Evolutionary conservation across 2,113 vertebrate genomes (phyloP).

Genomic region (Cheilinus undulatus): DNA sequence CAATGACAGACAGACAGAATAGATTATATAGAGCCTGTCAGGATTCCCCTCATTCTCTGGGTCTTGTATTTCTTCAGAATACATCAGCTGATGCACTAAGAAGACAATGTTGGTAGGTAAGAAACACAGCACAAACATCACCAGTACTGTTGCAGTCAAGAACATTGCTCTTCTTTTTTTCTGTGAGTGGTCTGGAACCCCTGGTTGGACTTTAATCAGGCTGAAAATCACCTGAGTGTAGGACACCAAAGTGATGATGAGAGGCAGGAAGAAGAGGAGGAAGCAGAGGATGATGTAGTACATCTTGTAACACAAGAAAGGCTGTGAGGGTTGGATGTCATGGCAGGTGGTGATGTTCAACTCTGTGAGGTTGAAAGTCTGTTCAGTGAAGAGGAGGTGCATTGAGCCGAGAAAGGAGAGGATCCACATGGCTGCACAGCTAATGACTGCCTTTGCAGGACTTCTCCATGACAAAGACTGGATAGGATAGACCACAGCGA

Average conservation of each 20-base stretch:
- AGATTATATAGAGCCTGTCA: conserved; percentile 88
- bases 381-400: conserved; percentile 88
- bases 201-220: conserved; percentile 57
- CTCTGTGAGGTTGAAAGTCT: conserved; percentile 78
- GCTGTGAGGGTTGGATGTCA: conserved; percentile 2
- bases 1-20: conserved; percentile 89
- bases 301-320: conserved; percentile 78
- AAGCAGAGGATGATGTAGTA: conserved; percentile 89
- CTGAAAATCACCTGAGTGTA: conserved; percentile 87
- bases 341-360: conserved; percentile 93
- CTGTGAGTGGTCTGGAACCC: conserved; percentile 68
- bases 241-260: conserved; percentile 86
- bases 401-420: conserved; percentile 84
- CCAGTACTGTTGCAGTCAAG: conserved; percentile 88
- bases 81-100: conserved; percentile 86
- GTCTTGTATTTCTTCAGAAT: conserved; percentile 26
- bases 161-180: conserved; percentile 87
- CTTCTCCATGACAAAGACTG: conserved; percentile 90
- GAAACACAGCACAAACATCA: conserved; percentile 91
- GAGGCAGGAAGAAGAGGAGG: conserved; percentile 89
- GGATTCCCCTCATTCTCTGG: too few species aligned
- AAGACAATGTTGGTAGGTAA: conserved; percentile 91
- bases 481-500: conserved; percentile 95
- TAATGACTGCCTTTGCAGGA: conserved; percentile 67
- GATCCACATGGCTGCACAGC: conserved; percentile 87